Evolutionary conservation across 2,797 vertebrate species (phyloP).

Genomic region (Dromococcyx pavoninus): DNA sequence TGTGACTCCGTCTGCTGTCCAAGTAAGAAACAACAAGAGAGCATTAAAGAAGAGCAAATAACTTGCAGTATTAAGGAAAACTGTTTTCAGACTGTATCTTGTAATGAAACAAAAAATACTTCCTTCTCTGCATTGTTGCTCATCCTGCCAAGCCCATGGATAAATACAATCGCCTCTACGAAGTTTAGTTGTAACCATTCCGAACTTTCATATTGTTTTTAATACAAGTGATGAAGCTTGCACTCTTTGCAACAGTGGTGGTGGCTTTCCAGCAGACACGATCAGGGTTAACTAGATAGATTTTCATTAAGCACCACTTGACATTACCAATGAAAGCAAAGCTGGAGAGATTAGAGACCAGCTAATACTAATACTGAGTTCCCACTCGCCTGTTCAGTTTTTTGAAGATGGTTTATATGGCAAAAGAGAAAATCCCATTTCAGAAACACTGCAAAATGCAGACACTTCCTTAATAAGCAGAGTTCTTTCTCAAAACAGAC

Average conservation of each 20-base stretch:
- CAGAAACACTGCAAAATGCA: background rate
- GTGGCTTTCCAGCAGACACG: background rate
- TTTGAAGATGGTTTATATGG: no score
- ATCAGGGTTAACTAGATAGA: background rate
- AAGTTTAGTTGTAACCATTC: background rate
- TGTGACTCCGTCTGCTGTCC: background rate
- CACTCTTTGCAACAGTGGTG: background rate
- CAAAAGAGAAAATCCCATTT: background rate
- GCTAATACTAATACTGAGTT: background rate
- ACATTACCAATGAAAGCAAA: background rate
- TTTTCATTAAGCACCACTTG: background rate
- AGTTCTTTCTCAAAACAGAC: background rate
- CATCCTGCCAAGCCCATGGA: background rate
- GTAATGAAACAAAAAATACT: background rate
- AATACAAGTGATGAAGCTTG: background rate
- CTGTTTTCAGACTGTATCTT: background rate
- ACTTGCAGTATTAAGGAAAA: background rate
- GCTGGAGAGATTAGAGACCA: background rate
- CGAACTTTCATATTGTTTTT: background rate
- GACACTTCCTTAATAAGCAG: background rate
- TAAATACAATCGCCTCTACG: background rate
- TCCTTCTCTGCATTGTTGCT: background rate
- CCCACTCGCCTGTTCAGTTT: fast-evolving
- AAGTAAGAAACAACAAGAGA: background rate
- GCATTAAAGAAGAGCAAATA: background rate